These are phyloP conservation scores for Malaclemys terrapin DNA, from an alignment of 2,113 vertebrate genomes.

Conservation along the genomic window DNA sequence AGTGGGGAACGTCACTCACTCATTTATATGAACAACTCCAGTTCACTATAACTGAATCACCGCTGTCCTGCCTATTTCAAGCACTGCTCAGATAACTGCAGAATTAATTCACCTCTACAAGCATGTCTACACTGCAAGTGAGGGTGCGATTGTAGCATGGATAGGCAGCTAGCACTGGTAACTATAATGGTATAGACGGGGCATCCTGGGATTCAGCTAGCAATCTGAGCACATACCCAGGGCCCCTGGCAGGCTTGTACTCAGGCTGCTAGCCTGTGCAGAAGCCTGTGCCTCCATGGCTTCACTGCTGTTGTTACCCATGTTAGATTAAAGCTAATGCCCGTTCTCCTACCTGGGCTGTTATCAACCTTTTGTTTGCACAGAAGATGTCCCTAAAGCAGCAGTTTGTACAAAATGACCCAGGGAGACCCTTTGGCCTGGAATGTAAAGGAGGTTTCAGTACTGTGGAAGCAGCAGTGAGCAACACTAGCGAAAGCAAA, in stretches of 20 bases:
- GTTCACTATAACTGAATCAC: constrained; percentile 29
- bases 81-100: neutral
- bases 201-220: too few relatives aligned
- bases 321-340: too few relatives aligned
- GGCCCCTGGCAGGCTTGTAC: too few relatives aligned
- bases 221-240: too few relatives aligned
- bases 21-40: neutral
- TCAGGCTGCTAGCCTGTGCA: too few relatives aligned
- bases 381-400: too few relatives aligned
- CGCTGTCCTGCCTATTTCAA: constrained; percentile 30
- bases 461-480: neutral
- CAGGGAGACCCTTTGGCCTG: constrained; percentile 8
- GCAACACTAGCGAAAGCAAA: neutral
- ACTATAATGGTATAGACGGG: too few relatives aligned
- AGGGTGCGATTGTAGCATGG: neutral
- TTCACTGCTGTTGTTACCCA: too few relatives aligned
- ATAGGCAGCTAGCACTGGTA: neutral
- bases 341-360: too few relatives aligned
- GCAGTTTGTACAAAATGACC: neutral
- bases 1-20: constrained; percentile 1
- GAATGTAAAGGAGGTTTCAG: neutral
- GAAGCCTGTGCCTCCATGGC: too few relatives aligned
- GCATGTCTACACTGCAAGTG: neutral
- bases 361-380: too few relatives aligned
- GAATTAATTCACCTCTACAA: neutral